Conservation (phyloP, 1,140 invertebrate species). For the Cotesia glomerata region DNA sequence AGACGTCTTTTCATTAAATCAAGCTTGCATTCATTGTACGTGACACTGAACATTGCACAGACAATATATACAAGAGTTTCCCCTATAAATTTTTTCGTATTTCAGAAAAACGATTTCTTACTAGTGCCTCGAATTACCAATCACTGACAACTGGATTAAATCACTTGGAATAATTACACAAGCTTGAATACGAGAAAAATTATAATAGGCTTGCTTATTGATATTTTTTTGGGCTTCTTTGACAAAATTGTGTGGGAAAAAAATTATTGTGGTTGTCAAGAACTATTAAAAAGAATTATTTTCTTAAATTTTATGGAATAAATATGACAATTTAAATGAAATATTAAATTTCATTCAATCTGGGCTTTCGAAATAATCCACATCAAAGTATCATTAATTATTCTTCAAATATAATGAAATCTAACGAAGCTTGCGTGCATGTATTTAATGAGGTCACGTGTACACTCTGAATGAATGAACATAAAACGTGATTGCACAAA, state of each 20-base stretch:
- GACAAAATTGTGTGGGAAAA: no score
- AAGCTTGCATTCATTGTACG: slow-evolving; percentile 15
- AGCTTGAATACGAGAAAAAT: not conserved
- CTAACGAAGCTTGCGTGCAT: not conserved
- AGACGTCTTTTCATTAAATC: not conserved
- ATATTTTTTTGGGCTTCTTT: not conserved
- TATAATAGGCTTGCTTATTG: not conserved
- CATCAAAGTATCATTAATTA: no score
- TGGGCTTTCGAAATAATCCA: no score
- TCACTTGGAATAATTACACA: slow-evolving; percentile 44
- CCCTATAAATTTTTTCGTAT: slow-evolving; percentile 15
- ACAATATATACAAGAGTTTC: slow-evolving; percentile 10
- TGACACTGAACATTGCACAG: slow-evolving; percentile 23
- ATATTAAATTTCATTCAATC: no score
- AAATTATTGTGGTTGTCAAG: no score
- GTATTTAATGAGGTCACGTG: not conserved
- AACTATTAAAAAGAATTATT: no score
- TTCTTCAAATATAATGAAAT: no score
- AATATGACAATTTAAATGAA: no score
- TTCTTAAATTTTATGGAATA: no score
- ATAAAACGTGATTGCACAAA: no score
- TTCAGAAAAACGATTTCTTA: slow-evolving; percentile 14
- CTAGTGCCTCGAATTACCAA: slow-evolving; percentile 46
- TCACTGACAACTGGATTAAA: slow-evolving; percentile 46
- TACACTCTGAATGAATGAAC: not conserved